Conservation (phyloP, 2,888 invertebrate species). For the Drosophila merina region DNA sequence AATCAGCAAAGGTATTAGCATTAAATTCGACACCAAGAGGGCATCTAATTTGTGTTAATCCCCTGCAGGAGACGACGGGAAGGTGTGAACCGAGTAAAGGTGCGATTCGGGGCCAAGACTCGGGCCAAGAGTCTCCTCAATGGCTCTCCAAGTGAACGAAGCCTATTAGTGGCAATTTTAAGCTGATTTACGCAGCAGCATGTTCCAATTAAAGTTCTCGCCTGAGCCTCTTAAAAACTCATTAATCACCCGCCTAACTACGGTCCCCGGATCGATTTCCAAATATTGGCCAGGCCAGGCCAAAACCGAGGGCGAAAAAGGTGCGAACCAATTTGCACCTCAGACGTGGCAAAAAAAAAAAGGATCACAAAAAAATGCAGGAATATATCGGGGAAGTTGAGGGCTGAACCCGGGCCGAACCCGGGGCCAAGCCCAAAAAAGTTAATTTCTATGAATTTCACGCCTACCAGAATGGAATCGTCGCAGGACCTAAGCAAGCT, state of each 20-base stretch:
- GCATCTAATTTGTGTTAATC: conserved; percentile 56
- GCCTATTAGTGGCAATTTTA: conserved; percentile 82
- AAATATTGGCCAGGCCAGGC: conserved; percentile 66
- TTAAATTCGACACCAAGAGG: conserved; percentile 7
- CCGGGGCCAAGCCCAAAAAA: conserved; percentile 44
- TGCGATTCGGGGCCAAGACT: background rate
- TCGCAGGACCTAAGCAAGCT: conserved; percentile 22
- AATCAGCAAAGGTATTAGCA: conserved; percentile 51
- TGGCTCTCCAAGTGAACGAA: conserved; percentile 9
- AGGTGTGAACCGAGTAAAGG: conserved; percentile 57
- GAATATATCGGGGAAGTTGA: background rate
- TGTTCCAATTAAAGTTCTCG: conserved; percentile 81
- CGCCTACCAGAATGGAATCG: conserved; percentile 59
- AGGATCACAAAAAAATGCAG: background rate
- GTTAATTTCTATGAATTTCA: conserved; percentile 75
- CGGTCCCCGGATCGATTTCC: conserved; percentile 75
- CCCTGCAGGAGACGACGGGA: conserved; percentile 4
- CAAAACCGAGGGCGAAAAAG: conserved; percentile 48
- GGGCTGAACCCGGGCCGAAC: conserved; percentile 13
- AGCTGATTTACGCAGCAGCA: conserved; percentile 82
- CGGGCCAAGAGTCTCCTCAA: conserved; percentile 1
- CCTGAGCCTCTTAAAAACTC: conserved; percentile 83
- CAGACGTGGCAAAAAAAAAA: conserved; percentile 64
- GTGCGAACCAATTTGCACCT: conserved; percentile 81
- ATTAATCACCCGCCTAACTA: conserved; percentile 83